Evolutionary conservation across 2,888 invertebrate genomes (phyloP).

Genomic region (Drosophila buzzatii): DNA sequence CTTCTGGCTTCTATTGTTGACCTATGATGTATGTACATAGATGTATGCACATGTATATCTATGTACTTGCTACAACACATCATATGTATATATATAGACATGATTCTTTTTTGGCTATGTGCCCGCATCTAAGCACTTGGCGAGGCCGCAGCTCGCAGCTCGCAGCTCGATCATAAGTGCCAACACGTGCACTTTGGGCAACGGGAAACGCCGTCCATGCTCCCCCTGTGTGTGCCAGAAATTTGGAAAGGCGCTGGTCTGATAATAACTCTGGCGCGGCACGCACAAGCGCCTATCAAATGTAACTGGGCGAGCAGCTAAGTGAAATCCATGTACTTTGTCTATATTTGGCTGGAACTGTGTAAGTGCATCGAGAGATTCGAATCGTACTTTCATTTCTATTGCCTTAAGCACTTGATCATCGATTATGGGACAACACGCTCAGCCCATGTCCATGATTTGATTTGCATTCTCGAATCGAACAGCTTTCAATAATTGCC

Average conservation of each 20-base stretch:
- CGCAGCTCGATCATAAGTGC: slow-evolving; percentile 49
- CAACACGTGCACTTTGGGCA: slow-evolving; percentile 71
- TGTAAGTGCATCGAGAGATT: slow-evolving; percentile 37
- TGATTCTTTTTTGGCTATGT: slow-evolving; percentile 47
- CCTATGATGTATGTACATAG: slow-evolving; percentile 14
- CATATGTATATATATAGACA: not conserved
- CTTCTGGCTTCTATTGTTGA: slow-evolving; percentile 26
- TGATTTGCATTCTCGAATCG: slow-evolving; percentile 45
- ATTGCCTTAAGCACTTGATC: slow-evolving; percentile 45
- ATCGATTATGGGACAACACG: slow-evolving; percentile 30
- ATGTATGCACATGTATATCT: not conserved
- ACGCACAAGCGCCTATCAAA: slow-evolving; percentile 14
- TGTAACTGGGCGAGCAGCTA: slow-evolving; percentile 15
- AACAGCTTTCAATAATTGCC: slow-evolving; percentile 46
- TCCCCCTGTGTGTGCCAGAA: slow-evolving; percentile 24
- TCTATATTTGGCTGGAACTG: slow-evolving; percentile 39
- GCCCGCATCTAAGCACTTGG: slow-evolving; percentile 74
- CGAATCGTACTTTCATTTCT: slow-evolving; percentile 31
- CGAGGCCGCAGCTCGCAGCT: slow-evolving; percentile 3
- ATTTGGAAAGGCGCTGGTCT: slow-evolving; percentile 32
- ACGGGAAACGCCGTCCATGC: slow-evolving; percentile 47
- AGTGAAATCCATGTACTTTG: slow-evolving; percentile 70
- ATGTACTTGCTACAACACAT: not conserved
- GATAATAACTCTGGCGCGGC: slow-evolving; percentile 46
- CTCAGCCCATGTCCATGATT: not conserved